Conservation (phyloP, 2,113 vertebrate species). For the Chaenocephalus aceratus region DNA sequence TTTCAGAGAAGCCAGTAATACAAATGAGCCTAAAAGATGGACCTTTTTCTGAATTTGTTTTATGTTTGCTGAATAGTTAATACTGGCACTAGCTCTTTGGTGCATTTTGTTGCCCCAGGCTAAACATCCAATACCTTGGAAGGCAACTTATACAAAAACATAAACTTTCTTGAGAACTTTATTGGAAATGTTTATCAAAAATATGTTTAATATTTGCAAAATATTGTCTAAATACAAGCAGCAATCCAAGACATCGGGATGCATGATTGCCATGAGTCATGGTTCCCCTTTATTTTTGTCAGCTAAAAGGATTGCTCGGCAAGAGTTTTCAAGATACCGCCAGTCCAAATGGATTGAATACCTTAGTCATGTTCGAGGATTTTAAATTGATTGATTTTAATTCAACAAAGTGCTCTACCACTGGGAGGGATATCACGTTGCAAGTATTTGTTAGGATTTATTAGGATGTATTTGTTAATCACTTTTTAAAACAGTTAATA, state of each 20-base stretch:
- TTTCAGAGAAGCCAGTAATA: background rate
- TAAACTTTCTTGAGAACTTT: no score
- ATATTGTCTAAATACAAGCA: background rate
- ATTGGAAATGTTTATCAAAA: background rate
- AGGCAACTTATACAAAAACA: no score
- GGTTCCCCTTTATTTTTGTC: background rate
- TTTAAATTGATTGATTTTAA: slow-evolving; percentile 20
- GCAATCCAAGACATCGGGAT: background rate
- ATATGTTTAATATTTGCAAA: background rate
- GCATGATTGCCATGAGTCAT: background rate
- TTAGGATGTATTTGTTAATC: background rate
- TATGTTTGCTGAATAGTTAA: background rate
- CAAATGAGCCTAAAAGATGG: background rate
- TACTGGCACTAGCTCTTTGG: background rate
- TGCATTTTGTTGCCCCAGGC: background rate
- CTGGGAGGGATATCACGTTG: background rate
- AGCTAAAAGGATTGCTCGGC: background rate
- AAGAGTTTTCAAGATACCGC: background rate
- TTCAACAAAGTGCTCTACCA: slow-evolving; percentile 24
- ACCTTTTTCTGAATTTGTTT: background rate
- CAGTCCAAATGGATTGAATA: background rate
- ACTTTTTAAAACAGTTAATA: background rate
- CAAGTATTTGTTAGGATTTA: background rate
- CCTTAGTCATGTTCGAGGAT: background rate
- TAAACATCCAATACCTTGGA: background rate